Evolutionary conservation across 2,888 invertebrate species (phyloP).

Genomic region (Fabriciana adippe): DNA sequence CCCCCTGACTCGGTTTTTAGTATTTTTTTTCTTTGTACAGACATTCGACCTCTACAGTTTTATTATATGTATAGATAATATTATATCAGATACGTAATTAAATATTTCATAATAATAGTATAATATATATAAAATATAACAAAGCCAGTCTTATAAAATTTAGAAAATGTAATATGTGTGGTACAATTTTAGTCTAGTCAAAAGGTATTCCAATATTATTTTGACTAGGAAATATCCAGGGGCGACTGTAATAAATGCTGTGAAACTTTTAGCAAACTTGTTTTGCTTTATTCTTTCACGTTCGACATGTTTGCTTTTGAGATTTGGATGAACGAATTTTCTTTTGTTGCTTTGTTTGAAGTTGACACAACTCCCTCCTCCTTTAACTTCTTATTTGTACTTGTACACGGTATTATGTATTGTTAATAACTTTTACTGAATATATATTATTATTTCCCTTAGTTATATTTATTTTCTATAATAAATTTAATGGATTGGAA

Average conservation of each 20-base stretch:
- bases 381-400: constrained; percentile 27
- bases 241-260: constrained; percentile 69
- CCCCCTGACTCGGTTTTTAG: too few species aligned
- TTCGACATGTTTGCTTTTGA: constrained; percentile 70
- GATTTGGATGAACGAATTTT: constrained; percentile 49
- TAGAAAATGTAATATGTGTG: constrained; percentile 18
- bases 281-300: constrained; percentile 54
- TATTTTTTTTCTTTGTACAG: too few species aligned
- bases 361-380: constrained; percentile 35
- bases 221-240: constrained; percentile 35
- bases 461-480: neutral
- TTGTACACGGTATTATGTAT: constrained; percentile 21
- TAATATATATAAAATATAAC: constrained; percentile 2
- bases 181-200: constrained; percentile 14
- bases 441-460: neutral
- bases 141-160: constrained; percentile 15
- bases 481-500: too few species aligned
- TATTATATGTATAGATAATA: too few species aligned
- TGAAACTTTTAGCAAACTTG: constrained; percentile 66
- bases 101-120: neutral
- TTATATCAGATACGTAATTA: too few species aligned
- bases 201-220: constrained; percentile 30
- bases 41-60: too few species aligned
- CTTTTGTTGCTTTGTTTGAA: constrained; percentile 39
- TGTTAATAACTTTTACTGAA: constrained; percentile 13